Percentiles rank a stretch among this genome's conserved stretches.
Conservation (phyloP, 2,888 invertebrate genomes). For the Mimachlamys varia region DNA sequence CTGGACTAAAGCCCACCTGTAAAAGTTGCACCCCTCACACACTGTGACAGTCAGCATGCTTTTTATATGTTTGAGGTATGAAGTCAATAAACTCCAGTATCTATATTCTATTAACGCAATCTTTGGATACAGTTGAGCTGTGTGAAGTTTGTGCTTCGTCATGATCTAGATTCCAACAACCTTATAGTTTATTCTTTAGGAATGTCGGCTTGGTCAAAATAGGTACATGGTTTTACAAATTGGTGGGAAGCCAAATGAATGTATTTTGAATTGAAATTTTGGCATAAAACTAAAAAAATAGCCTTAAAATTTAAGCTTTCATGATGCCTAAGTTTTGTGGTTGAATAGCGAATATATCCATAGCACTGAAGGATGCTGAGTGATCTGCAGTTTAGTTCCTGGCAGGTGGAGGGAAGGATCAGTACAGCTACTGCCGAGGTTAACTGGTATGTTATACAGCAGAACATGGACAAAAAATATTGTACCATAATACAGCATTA, state of each 20-base stretch:
- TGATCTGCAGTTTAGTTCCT: too few species aligned
- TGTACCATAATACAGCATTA: too few species aligned
- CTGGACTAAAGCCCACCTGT: too few species aligned
- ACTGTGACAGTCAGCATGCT: neutral
- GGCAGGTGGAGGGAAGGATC: too few species aligned
- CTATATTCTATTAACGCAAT: neutral
- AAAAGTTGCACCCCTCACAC: neutral
- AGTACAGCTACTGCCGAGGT: too few species aligned
- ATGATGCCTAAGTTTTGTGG: neutral
- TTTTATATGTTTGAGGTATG: slow-evolving; percentile 6
- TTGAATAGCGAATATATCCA: neutral
- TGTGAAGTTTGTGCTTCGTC: neutral
- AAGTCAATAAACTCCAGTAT: neutral
- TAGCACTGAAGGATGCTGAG: neutral
- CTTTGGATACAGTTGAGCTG: neutral
- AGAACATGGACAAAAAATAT: too few species aligned
- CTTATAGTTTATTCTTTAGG: neutral
- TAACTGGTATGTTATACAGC: too few species aligned
- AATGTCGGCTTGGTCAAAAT: neutral
- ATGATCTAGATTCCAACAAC: neutral
- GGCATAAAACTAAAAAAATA: neutral
- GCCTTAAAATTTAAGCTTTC: neutral
- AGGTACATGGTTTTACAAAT: neutral
- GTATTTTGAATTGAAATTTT: neutral
- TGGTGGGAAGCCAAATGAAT: neutral